Base-by-base conservation (phyloP, 2,888 invertebrate genomes). In the Teleiodes luculella region DNA sequence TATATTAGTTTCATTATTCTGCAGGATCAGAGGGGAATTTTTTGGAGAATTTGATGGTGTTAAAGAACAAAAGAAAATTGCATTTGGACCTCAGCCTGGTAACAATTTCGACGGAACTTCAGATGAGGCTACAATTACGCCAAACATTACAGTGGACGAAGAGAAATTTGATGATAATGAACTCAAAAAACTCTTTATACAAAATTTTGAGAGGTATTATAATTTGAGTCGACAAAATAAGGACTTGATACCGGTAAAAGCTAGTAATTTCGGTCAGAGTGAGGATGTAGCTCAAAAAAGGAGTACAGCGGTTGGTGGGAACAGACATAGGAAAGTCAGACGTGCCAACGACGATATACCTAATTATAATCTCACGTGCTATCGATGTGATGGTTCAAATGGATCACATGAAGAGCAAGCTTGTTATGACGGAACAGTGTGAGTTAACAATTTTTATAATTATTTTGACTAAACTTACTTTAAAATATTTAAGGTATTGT, bases 371-470 rank as follows among this genome's bases (percentile, higher is more conserved):
- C n/a, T 35, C 5, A 8, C 35, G 20, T 48, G 48, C n/a, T 33
- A 20, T 18, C 5, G 8, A 8, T 48, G 48, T 48, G 33, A 48
- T n/a, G 35, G 48, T n/a, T n/a, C 48, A 6, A 35, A 4, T n/a
- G 46, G 31, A 10, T 18, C 14, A 2, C 10, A 5, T 10, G 31
- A 46, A 46, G 31, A 46, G 16, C 30, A 20, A 16, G n/a, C 43
- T 11, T 83, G 84, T 60, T 81, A 74, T 58, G 61, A 50, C 20
- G 82, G 75, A 47, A 49, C 45, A 39, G 36, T 58, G 78, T 81
- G 66, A 76, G 78, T 67, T 52, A 37, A 35, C 51, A 7, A 16
- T 30, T 4, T 33, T 45, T 55, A 18, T 6, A 3, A 2, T 16
- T 37, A 6, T 14, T 3, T 37, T 37, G 37, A 13, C 6, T 37